A percentile compares a stretch with the other conserved stretches of the same genome.
Conservation (phyloP, 2,113 vertebrate genomes). For the Pampusana beccarii region DNA sequence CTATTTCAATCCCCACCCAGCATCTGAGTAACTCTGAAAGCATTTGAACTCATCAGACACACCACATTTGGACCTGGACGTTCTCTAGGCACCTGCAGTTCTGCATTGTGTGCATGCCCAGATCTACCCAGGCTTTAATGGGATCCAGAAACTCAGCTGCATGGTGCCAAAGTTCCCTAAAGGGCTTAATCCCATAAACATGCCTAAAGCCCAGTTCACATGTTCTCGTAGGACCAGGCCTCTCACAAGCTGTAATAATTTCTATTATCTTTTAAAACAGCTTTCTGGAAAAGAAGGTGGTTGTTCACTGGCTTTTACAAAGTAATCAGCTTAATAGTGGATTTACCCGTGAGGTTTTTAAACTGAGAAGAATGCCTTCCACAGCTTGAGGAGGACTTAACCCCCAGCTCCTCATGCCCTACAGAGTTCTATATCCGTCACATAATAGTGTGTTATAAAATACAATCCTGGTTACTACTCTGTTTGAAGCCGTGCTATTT, state of each 20-base stretch:
- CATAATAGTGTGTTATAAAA: background rate
- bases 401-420: background rate
- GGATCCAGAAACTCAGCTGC: conserved; percentile 33
- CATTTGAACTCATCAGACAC: conserved; percentile 24
- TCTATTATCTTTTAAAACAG: background rate
- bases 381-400: background rate
- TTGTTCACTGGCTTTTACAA: background rate
- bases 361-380: background rate
- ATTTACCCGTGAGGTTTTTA: background rate
- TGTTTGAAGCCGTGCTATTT: background rate
- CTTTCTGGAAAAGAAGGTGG: background rate
- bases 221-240: background rate
- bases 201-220: conserved; percentile 16
- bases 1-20: background rate
- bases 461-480: background rate
- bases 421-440: background rate
- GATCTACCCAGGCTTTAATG: conserved; percentile 53
- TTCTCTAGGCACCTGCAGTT: conserved; percentile 59
- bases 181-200: conserved; percentile 40
- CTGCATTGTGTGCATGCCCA: conserved; percentile 35
- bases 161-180: conserved; percentile 3
- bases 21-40: conserved; percentile 49
- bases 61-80: conserved; percentile 43
- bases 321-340: background rate
- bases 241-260: background rate